Evolutionary conservation across 2,113 vertebrate species (phyloP).

Genomic region (Brevimyrus niger): DNA sequence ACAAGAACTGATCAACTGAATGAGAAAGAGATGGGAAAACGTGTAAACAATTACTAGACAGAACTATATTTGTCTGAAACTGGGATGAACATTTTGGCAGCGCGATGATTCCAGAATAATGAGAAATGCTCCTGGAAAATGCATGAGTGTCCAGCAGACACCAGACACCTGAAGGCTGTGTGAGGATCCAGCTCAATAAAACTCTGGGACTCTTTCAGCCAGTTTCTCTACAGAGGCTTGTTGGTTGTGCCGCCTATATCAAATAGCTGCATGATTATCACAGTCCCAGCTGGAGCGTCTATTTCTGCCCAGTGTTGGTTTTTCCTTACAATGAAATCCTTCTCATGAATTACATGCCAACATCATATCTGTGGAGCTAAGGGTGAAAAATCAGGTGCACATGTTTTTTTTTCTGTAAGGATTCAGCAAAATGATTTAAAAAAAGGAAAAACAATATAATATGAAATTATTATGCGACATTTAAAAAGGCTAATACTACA

Average conservation of each 20-base stretch:
- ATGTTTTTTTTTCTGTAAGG: background rate
- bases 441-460: background rate
- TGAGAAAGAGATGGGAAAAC: background rate
- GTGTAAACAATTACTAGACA: background rate
- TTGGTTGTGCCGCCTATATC: background rate
- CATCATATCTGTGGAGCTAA: background rate
- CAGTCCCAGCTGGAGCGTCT: background rate
- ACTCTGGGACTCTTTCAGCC: background rate
- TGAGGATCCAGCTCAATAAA: background rate
- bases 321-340: background rate
- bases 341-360: background rate
- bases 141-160: background rate
- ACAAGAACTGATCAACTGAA: background rate
- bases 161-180: background rate
- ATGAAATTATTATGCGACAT: background rate
- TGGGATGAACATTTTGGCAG: background rate
- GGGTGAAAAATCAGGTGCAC: background rate
- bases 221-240: background rate
- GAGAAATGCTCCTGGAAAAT: background rate
- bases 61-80: background rate
- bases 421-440: background rate
- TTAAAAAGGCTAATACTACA: conserved; percentile 23
- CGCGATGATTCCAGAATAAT: background rate
- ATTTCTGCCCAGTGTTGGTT: background rate
- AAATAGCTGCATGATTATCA: background rate